Conservation (phyloP, 2,113 vertebrate species). For the Willisornis vidua region DNA sequence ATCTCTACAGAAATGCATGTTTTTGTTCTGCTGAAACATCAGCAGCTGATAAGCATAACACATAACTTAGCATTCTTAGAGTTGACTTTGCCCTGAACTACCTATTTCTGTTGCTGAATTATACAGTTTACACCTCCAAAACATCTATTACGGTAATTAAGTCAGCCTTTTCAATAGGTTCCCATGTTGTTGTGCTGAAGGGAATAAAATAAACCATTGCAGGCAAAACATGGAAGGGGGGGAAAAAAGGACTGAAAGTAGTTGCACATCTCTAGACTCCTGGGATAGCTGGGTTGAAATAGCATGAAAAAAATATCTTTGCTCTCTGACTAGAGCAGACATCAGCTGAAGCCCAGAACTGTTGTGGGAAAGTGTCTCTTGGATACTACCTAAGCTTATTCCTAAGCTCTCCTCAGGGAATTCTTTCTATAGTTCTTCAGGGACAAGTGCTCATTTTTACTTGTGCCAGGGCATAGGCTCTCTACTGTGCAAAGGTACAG, state of each 20-base stretch:
- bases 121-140: background rate
- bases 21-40: background rate
- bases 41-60: background rate
- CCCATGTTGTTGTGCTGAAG: background rate
- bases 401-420: background rate
- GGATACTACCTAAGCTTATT: background rate
- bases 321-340: background rate
- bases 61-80: background rate
- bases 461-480: background rate
- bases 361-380: background rate
- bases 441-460: background rate
- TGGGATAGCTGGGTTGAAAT: background rate
- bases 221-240: background rate
- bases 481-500: background rate
- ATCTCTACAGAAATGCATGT: background rate
- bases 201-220: background rate
- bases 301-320: background rate
- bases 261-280: background rate
- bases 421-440: background rate
- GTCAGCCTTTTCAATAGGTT: background rate
- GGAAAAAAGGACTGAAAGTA: background rate
- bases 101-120: background rate
- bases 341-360: background rate
- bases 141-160: background rate
- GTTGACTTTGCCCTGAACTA: background rate